Conservation (phyloP, 2,888 invertebrate species). For the Ornithoptera alexandrae region DNA sequence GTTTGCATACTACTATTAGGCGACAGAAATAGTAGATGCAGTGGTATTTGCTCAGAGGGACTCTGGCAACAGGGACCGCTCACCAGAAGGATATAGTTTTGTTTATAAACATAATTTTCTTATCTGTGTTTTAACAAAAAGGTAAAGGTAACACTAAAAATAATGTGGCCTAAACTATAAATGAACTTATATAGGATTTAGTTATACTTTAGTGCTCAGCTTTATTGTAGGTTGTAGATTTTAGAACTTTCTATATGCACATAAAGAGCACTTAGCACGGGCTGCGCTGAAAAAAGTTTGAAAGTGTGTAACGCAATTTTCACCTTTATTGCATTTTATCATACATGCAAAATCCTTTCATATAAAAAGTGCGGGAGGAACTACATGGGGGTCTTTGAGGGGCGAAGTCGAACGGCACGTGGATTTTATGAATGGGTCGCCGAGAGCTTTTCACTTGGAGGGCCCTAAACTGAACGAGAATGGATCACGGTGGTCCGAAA, state of each 20-base stretch:
- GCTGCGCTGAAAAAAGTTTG: constrained; percentile 29
- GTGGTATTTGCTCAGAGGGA: too few relatives aligned
- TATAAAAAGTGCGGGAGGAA: constrained; percentile 12
- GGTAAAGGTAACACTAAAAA: too few relatives aligned
- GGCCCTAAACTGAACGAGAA: constrained; percentile 29
- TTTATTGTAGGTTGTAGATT: constrained; percentile 18
- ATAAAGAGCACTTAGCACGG: constrained; percentile 39
- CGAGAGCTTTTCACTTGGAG: constrained; percentile 32
- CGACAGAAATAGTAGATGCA: too few relatives aligned
- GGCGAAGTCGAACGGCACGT: constrained; percentile 37
- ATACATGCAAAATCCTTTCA: constrained; percentile 23
- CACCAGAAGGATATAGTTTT: too few relatives aligned
- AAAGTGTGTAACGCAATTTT: constrained; percentile 23
- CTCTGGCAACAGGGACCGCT: too few relatives aligned
- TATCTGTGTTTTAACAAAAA: not conserved
- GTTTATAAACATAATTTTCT: too few relatives aligned
- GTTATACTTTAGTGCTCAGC: constrained; percentile 16
- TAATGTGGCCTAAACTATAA: not conserved
- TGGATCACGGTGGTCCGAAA: constrained; percentile 30
- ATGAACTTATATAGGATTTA: constrained; percentile 8
- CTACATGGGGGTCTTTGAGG: constrained; percentile 30
- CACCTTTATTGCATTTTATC: constrained; percentile 27
- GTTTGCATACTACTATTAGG: too few relatives aligned
- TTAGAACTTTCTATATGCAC: constrained; percentile 32
- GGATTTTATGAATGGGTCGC: constrained; percentile 37